Evolutionary conservation across 2,888 invertebrate species (phyloP), one percentile per base, ranked within the genome.

Genomic region (Sphecodes monilicornis): DNA sequence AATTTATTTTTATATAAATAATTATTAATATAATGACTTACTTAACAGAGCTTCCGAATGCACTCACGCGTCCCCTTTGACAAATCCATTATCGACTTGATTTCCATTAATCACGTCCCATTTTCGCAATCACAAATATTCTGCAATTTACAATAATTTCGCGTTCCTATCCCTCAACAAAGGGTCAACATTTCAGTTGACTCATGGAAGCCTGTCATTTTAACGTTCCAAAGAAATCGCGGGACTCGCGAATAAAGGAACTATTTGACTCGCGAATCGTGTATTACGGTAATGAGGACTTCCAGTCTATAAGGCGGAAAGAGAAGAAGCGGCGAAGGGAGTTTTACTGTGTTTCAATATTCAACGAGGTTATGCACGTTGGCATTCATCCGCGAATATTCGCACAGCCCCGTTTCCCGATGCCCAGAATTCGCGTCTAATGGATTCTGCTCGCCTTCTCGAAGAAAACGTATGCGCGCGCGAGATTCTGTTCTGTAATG

Each of bases 341-440:
- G 46, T 83, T 82, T 79, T 64, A 75, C 60, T 18, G 68, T 66
- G 75, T 82, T 85, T 79, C 80, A 78, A 88, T 85, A 85, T 85
- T 74, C 70, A 78, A 60, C 76, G 64, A 26, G 69, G 76, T 88
- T 77, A 72, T 57, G 39, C 43, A 5, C 36, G 16, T 22, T 22
- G 18, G 57, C 32, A 76, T 72, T 74, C 69, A 60, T 41, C 57
- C 32, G 26, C 26, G 29, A 66, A n/a, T 6, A 26, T 69, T 46
- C 22, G 54, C 8, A 4, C 57, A 18, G n/a, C n/a, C n/a, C 32
- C 41, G 43, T 43, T 72, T 16, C 6, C 1, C 54, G 54, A 5
- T n/a, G 1, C n/a, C n/a, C 39, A 39, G 39, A 39, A 39, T 39
- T 39, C 39, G 39, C 10, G 39, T 8, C 39, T 39, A 39, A 39